phyloP scores from a whole-genome alignment of 2,797 vertebrate species.

The Danionella dracula region DNA sequence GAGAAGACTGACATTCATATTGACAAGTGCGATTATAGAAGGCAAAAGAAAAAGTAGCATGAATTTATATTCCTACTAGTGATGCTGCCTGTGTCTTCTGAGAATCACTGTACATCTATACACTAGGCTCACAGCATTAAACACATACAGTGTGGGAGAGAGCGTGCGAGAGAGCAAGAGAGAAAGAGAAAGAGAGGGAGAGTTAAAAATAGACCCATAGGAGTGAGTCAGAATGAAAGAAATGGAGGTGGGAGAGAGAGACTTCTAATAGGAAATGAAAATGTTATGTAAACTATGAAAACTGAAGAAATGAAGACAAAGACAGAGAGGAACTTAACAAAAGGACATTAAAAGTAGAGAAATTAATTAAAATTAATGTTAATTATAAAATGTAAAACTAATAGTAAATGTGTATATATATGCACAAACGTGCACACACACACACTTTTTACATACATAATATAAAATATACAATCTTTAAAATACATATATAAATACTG shows the following conservation, averaged over 20 bases:
- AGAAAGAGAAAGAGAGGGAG: conserved; percentile 37
- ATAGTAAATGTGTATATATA: too few relatives aligned
- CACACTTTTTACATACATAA: too few relatives aligned
- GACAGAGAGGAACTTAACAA: neutral
- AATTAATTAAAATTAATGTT: too few relatives aligned
- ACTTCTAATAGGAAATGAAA: conserved; percentile 57
- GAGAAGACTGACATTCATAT: conserved; percentile 9
- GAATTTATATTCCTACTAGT: conserved; percentile 46
- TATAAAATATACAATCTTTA: too few relatives aligned
- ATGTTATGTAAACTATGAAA: conserved; percentile 59
- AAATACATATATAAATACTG: too few relatives aligned
- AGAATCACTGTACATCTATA: conserved; percentile 52
- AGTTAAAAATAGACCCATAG: conserved; percentile 45
- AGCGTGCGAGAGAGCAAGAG: too few relatives aligned
- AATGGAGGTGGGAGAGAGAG: conserved; percentile 33
- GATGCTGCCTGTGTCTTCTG: conserved; percentile 45
- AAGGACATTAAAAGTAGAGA: neutral
- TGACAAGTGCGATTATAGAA: conserved; percentile 10
- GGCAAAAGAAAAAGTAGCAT: conserved; percentile 41
- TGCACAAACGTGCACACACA: too few relatives aligned
- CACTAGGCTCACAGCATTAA: conserved; percentile 57
- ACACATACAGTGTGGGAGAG: conserved; percentile 51
- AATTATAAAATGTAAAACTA: too few relatives aligned
- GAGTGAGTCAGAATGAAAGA: conserved; percentile 43
- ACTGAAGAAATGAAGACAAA: conserved; percentile 3